Evolutionary conservation across 2,888 invertebrate genomes (phyloP), one percentile per base, ranked within the genome.

Genomic region (Pseudococcus viburni): DNA sequence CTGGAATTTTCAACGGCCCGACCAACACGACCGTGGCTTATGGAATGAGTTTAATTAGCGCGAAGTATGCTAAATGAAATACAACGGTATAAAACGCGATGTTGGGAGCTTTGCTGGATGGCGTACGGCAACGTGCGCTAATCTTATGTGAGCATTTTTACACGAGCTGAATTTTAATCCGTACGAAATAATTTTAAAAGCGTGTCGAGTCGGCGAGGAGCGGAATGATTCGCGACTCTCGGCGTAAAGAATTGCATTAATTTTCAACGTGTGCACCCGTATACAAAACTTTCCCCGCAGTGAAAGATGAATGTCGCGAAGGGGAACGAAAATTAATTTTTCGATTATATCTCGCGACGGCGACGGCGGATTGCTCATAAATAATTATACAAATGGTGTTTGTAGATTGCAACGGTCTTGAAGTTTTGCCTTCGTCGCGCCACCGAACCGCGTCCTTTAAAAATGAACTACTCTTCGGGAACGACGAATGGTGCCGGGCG

Each of bases 281-380:
- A 51, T 4, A 26, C 26, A 5, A 73, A 73, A 73, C 73, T 84
- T 55, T 51, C 51, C 15, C 33, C 55, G 17, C 19, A 22, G 46
- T 48, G 51, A 84, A 84, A 84, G 84, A 84, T 51, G 51, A 84
- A 84, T 84, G 84, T 84, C 48, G 84, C 55, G 51, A 51, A 73
- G 73, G 73, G 84, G 84, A 33, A 55, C 55, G 84, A 84, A 84
- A 84, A 84, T 84, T 84, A 84, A 84, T 84, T 84, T 84, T 84
- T 84, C 84, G 84, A 84, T 84, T 84, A 84, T 55, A 84, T 84
- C 55, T 84, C 33, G 17, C 68, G 73, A 73, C 26, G 73, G 17
- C 68, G 73, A 73, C 26, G 73, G 33, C 15, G 73, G 73, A 73
- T 73, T 33, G 33, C 64, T 22, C 64, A 64, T 73, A 73, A 73